Evolutionary conservation across 2,797 vertebrate genomes (phyloP).

Genomic region (Orestias chungarensis): DNA sequence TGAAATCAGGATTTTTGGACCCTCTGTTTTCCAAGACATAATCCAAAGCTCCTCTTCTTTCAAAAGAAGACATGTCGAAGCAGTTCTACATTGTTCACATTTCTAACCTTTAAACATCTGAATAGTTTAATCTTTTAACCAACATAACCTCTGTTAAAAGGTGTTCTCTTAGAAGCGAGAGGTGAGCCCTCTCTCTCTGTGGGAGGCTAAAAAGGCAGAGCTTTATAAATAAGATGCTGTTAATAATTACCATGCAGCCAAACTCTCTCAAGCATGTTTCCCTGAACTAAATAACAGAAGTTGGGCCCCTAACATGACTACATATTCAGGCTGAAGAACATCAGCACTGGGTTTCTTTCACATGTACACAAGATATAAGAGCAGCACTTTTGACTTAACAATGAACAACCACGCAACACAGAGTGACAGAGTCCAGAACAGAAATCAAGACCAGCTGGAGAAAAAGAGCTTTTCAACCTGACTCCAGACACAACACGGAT

Average conservation of each 20-base stretch:
- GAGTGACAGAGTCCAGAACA: constrained; percentile 81
- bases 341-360: constrained; percentile 7
- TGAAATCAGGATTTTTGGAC: constrained; percentile 43
- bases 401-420: constrained; percentile 50
- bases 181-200: constrained; percentile 36
- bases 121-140: neutral
- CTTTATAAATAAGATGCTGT: constrained; percentile 62
- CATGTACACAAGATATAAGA: constrained; percentile 22
- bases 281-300: constrained; percentile 7
- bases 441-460: constrained; percentile 91
- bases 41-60: constrained; percentile 29
- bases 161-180: neutral
- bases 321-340: constrained; percentile 66
- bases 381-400: constrained; percentile 46
- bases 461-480: constrained; percentile 82
- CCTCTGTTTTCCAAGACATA: constrained; percentile 27
- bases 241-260: constrained; percentile 77
- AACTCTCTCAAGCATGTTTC: constrained; percentile 38
- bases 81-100: constrained; percentile 11
- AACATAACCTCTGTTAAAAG: neutral
- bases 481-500: constrained; percentile 91
- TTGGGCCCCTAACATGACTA: constrained; percentile 5
- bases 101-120: neutral
- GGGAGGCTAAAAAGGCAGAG: constrained; percentile 52
- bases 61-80: constrained; percentile 45